Base-by-base conservation (phyloP, 37 sponge, comb jelly and placozoan species). In the Haliclona indistincta region DNA sequence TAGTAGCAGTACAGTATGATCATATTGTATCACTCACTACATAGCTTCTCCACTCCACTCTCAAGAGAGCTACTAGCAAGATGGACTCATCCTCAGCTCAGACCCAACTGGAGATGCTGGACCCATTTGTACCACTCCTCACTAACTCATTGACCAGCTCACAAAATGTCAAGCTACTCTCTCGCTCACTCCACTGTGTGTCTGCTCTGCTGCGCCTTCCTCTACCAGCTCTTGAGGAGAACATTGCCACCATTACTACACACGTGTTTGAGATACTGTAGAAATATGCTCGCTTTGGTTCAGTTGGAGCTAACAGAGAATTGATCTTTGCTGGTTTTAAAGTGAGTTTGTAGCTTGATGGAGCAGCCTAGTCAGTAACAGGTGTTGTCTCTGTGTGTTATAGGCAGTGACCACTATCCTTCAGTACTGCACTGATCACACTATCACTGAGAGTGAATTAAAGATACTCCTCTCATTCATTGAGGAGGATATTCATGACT, bases 401-500 rank as follows among this genome's bases (percentile, higher is more conserved):
- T 76, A 89, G 88, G 74, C 93, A 26, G 84, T 93, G 84, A 93
- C 89, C 37, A 86, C 70, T 13, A 41, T 93, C 2, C 29, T 93
- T 5, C 70, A 86, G 36, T 75, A 78, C 54, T 82, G 29, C 63
- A 61, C 70, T 5, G 28, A 70, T 40, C 69, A 78, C 15, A 52
- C 54, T 1, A 40, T 93, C 4, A 60, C 78, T 37, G 93, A 88
- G 30, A 71, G 74, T 19, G 81, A 93, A 36, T 56, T 93, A 35
- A 70, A 72, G 49, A 56, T 89, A 22, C 74, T 96, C 38, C 88
- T 96, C 52, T 83, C 84, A 5, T 96, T 76, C 54, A 67, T 96
- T 22, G 97, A 96, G 58, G 91, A 96, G 56, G 97, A 92, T 64
- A 86, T 96, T 13, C 64, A 90, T 64, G 95, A 93, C 69, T 72